phyloP scores from a whole-genome alignment of 2,113 vertebrate genomes.

The Neotragus moschatus region DNA sequence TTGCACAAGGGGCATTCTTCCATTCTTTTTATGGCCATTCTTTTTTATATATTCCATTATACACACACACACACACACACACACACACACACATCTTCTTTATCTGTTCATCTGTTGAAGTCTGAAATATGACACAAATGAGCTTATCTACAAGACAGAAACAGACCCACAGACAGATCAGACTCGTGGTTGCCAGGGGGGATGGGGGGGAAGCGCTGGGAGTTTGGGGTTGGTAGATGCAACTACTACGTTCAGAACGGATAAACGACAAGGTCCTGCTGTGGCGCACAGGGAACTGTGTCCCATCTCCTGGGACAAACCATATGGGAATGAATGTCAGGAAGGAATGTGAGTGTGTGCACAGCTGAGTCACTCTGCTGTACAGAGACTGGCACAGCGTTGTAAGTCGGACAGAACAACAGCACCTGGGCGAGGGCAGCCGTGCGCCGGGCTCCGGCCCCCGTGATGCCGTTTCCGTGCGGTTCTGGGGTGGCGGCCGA shows the following conservation, averaged over 20 bases:
- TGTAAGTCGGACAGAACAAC: neutral
- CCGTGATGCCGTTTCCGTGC: accelerated
- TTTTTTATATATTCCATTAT: neutral
- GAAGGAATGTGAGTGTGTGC: neutral
- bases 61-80: too few species aligned
- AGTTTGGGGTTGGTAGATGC: neutral
- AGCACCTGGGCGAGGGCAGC: accelerated
- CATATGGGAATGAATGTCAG: neutral
- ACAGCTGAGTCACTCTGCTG: neutral
- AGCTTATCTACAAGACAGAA: neutral
- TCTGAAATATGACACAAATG: neutral
- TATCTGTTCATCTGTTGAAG: neutral
- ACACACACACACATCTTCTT: neutral
- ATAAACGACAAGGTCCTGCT: neutral
- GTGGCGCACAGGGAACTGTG: neutral
- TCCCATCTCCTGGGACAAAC: neutral
- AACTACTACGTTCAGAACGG: neutral
- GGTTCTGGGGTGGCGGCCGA: accelerated
- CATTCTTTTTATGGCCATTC: neutral
- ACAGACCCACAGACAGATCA: neutral
- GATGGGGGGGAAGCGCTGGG: accelerated
- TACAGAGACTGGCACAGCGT: accelerated
- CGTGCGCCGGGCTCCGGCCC: neutral
- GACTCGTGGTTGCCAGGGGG: neutral
- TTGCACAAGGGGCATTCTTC: neutral